These are phyloP conservation scores for Tryphoninae sp. DNA, from an alignment of 2,888 invertebrate genomes.

Conservation along the genomic window DNA sequence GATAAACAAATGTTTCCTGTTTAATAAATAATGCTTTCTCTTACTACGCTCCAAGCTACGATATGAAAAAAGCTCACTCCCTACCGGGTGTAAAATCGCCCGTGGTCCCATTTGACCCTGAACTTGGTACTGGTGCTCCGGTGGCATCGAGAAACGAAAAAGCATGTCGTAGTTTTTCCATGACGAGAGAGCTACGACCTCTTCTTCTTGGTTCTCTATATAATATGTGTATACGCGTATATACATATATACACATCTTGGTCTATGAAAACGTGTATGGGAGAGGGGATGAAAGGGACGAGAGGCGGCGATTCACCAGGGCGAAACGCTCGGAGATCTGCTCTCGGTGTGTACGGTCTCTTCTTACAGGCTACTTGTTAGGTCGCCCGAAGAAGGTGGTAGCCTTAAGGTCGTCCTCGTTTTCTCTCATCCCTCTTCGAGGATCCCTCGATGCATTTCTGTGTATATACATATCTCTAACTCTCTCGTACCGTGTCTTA, in stretches of 20 bases:
- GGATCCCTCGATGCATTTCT: slow-evolving; percentile 51
- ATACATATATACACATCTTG: slow-evolving; percentile 6
- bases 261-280: slow-evolving; percentile 42
- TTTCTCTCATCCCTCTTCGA: slow-evolving; percentile 67
- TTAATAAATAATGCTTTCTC: neutral
- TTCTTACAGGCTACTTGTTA: slow-evolving; percentile 81
- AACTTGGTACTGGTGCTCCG: slow-evolving; percentile 73
- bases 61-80: slow-evolving; percentile 72
- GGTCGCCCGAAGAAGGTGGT: slow-evolving; percentile 75
- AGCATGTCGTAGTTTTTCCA: slow-evolving; percentile 80
- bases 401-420: slow-evolving; percentile 68
- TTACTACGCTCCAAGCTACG: slow-evolving; percentile 10
- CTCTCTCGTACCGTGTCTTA: slow-evolving; percentile 38
- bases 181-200: slow-evolving; percentile 66
- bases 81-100: slow-evolving; percentile 42
- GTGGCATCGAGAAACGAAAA: slow-evolving; percentile 71
- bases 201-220: slow-evolving; percentile 47
- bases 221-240: slow-evolving; percentile 23
- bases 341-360: slow-evolving; percentile 65
- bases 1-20: neutral
- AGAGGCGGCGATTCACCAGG: slow-evolving; percentile 68
- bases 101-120: slow-evolving; percentile 75
- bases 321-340: slow-evolving; percentile 69
- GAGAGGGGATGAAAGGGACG: slow-evolving; percentile 50
- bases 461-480: slow-evolving; percentile 8